Conservation (phyloP, 2,113 vertebrate species). For the Ciconia stormi region DNA sequence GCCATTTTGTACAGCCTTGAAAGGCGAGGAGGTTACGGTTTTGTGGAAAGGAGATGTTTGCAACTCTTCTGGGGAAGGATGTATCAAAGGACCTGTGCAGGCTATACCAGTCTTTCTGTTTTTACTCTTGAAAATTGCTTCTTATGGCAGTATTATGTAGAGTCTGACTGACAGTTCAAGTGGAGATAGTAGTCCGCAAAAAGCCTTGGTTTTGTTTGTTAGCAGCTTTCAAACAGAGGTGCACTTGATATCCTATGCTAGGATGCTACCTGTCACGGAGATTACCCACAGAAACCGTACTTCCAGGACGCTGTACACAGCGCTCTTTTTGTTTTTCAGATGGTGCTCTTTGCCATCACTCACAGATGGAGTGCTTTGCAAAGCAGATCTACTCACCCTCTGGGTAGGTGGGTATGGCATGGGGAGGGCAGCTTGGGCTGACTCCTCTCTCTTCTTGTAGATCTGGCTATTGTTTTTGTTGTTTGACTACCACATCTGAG, state of each 20-base stretch:
- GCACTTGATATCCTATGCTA: neutral
- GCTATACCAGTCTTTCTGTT: neutral
- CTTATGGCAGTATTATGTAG: neutral
- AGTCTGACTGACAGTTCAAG: neutral
- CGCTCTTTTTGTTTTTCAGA: conserved; percentile 47
- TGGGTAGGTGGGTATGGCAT: conserved; percentile 15
- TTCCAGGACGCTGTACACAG: conserved; percentile 20
- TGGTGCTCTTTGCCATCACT: conserved; percentile 49
- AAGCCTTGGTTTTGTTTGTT: neutral
- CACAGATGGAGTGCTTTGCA: conserved; percentile 52
- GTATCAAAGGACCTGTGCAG: neutral
- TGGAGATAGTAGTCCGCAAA: neutral
- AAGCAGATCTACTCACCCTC: conserved; percentile 50
- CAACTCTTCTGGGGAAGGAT: neutral
- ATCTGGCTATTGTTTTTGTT: neutral
- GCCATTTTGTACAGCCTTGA: neutral
- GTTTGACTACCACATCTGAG: neutral
- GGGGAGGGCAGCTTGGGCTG: conserved; percentile 31
- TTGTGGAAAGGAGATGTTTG: neutral
- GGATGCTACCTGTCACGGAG: neutral
- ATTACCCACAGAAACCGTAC: neutral
- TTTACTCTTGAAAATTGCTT: neutral
- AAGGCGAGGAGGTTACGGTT: neutral
- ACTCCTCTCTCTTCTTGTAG: conserved; percentile 11
- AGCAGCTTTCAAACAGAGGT: neutral